Percentiles rank a stretch among this genome's conserved stretches.
phyloP scores from a whole-genome alignment of 2,113 vertebrate genomes.

The Geococcyx californianus region DNA sequence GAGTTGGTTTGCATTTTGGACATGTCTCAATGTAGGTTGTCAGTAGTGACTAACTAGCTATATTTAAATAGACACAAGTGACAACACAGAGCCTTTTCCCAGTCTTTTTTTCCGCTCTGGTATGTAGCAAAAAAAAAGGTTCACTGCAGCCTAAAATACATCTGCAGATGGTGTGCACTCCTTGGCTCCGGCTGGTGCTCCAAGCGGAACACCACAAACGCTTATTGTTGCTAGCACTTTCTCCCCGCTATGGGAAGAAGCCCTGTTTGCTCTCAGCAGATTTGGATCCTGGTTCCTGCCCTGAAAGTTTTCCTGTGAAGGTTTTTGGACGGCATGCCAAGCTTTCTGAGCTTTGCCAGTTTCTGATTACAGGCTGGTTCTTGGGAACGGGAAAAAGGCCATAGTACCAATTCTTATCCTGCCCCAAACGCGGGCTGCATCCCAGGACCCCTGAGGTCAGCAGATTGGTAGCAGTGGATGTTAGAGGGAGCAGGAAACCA shows the following conservation, averaged over 20 bases:
- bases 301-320: background rate
- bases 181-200: background rate
- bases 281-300: background rate
- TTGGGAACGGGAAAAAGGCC: background rate
- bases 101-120: background rate
- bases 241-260: background rate
- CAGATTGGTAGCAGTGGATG: background rate
- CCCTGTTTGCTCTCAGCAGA: background rate
- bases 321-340: background rate
- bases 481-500: background rate
- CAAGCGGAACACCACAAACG: constrained; percentile 31
- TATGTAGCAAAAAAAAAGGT: background rate
- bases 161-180: constrained; percentile 51
- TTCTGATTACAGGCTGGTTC: constrained; percentile 49
- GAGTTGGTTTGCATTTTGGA: constrained; percentile 34
- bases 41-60: constrained; percentile 48
- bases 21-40: constrained; percentile 45
- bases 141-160: constrained; percentile 11
- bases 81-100: constrained; percentile 47
- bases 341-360: constrained; percentile 23
- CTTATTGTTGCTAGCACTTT: constrained; percentile 9
- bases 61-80: constrained; percentile 54
- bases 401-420: background rate
- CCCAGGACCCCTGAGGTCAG: constrained; percentile 38
- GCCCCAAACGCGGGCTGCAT: background rate